A percentile compares a stretch with the other conserved stretches of the same genome.
These are phyloP conservation scores for Myotis planiceps DNA, from an alignment of 2,797 vertebrate genomes.

Conservation along the genomic window DNA sequence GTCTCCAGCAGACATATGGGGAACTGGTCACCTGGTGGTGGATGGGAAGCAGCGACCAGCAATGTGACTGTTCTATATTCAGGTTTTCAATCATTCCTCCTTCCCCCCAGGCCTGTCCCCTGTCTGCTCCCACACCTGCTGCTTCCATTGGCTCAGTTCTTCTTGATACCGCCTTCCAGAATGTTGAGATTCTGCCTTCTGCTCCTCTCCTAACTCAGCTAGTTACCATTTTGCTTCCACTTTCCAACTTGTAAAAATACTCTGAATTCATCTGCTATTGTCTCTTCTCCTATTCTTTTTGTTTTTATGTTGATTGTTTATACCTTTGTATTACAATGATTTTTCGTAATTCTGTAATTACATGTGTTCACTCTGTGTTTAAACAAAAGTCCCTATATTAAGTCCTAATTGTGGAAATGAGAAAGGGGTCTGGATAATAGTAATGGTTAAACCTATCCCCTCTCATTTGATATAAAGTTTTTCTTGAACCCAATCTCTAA, in stretches of 20 bases:
- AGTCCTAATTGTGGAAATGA: slow-evolving; percentile 14
- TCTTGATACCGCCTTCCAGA: not conserved
- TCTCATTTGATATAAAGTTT: slow-evolving; percentile 6
- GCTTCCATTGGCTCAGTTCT: not conserved
- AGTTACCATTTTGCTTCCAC: not conserved
- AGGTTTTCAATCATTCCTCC: not conserved
- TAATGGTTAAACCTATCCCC: not conserved
- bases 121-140: not conserved
- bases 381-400: not conserved
- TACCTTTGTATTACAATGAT: not conserved
- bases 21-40: not conserved
- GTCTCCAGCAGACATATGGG: not conserved
- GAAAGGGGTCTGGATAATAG: not conserved
- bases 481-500: not conserved
- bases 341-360: not conserved
- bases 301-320: not conserved
- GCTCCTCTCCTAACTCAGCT: not conserved
- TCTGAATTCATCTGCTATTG: not conserved
- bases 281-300: not conserved
- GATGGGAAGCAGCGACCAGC: not conserved
- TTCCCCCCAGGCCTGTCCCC: not conserved
- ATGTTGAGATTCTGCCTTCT: not conserved
- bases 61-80: accelerated
- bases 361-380: not conserved
- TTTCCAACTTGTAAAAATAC: not conserved